Evolutionary conservation across 2,888 invertebrate genomes (phyloP), one percentile per base, ranked within the genome.

Genomic region (Scaptomyza tumidula): DNA sequence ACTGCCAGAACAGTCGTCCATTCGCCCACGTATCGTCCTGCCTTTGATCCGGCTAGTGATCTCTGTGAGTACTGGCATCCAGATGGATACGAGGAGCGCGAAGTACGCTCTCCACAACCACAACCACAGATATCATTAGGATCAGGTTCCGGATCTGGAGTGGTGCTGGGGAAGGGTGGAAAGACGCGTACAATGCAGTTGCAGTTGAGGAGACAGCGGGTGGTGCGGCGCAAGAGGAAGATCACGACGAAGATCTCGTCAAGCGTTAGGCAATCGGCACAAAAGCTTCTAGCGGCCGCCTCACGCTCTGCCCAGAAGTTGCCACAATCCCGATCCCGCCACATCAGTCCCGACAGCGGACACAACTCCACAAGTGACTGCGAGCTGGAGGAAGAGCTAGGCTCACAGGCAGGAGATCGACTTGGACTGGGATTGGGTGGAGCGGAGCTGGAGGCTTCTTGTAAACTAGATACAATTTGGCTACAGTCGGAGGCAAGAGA

Each of bases 1-100:
- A 89, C 91, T n/a, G n/a, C 35, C 7, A 52, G 52, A 27, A 90
- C 90, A 10, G 57, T 29, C 48, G 71, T 73, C 33, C 88, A 87
- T 77, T 91, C 91, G 24, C 90, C 92, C 35, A 91, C 91, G 14
- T 92, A 92, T 65, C 89, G 91, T 11, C 88, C 90, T 19, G 92
- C 92, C 45, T 91, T 91, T 61, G 92, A 92, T 77, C 92, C 92
- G 4, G 92, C 92, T 48, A 92, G 91, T 79, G 91, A 92, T 76
- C 80, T 92, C 39, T 88, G 90, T 56, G 91, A 92, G 70, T 90
- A 91, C 57, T 92, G 92, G 92, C 89, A 90, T 37, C 14, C 59
- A 10, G 55, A 44, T 9, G 33, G 24, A n/a, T 89, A 81, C 58
- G 78, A 89, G 49, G 92, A 92, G 68, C 89, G 91, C 3, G 92